These are phyloP conservation scores for Ploceus nigricollis DNA, from an alignment of 2,113 vertebrate species.

Conservation along the genomic window DNA sequence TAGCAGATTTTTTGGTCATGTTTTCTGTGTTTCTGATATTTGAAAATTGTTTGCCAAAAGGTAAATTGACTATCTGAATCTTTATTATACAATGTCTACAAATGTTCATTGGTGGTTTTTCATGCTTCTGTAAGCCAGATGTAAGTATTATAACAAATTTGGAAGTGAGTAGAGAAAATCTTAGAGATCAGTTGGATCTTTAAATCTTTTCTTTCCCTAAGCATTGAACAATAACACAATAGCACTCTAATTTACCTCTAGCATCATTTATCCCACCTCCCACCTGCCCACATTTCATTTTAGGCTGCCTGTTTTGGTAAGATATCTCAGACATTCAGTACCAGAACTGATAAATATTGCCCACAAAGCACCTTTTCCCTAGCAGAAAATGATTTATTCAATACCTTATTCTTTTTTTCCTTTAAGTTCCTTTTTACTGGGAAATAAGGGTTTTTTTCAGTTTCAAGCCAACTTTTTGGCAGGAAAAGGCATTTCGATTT, in stretches of 20 bases:
- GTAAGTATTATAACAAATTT: not conserved
- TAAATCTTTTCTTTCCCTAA: not conserved
- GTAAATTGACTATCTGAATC: not conserved
- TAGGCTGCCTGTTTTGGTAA: not conserved
- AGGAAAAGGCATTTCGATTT: not conserved
- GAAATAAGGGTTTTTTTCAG: not conserved
- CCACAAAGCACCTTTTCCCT: not conserved
- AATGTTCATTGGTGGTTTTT: not conserved
- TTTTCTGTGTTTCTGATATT: not conserved
- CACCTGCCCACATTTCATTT: not conserved
- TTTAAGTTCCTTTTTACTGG: not conserved
- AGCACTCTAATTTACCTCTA: not conserved
- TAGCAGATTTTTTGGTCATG: not conserved
- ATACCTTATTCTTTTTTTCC: not conserved
- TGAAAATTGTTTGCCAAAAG: not conserved
- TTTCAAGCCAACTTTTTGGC: not conserved
- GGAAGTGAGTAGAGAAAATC: not conserved
- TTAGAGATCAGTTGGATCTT: not conserved
- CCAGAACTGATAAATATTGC: not conserved
- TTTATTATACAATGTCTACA: not conserved
- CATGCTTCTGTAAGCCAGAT: rapidly evolving
- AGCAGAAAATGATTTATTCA: not conserved
- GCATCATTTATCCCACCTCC: not conserved
- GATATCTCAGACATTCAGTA: not conserved
- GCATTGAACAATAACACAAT: not conserved